Conservation (phyloP, 2,113 vertebrate species). For the Neomonachus schauinslandi region DNA sequence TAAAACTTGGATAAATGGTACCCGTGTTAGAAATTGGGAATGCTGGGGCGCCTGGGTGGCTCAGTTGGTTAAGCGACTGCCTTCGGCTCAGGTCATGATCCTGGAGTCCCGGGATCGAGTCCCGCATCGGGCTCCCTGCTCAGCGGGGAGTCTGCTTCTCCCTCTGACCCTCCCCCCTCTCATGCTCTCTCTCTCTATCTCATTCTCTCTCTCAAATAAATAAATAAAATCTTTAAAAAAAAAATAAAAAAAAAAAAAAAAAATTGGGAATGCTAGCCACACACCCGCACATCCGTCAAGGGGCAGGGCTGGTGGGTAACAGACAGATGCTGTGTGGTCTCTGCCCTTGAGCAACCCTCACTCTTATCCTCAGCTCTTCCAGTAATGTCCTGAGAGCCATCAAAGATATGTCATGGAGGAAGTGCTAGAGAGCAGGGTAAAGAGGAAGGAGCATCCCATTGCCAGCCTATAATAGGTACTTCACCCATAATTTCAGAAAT, state of each 20-base stretch:
- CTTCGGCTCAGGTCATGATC: too few species aligned
- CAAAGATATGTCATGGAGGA: neutral
- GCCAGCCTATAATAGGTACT: neutral
- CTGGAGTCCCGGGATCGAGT: too few species aligned
- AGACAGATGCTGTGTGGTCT: accelerated
- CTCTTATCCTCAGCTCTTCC: neutral
- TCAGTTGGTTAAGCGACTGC: too few species aligned
- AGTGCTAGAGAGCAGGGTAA: neutral
- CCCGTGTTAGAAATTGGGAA: neutral
- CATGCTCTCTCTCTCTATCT: too few species aligned
- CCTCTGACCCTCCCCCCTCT: too few species aligned
- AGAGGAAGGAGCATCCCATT: too few species aligned
- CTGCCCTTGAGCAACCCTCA: neutral
- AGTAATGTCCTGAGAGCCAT: neutral
- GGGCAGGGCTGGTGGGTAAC: neutral
- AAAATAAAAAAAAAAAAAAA: too few species aligned
- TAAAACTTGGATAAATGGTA: neutral
- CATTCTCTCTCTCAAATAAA: too few species aligned
- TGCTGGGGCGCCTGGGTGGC: too few species aligned
- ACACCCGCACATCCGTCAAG: accelerated
- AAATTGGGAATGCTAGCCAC: neutral
- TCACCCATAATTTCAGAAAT: neutral
- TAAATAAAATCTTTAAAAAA: too few species aligned
- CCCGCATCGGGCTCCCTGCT: too few species aligned
- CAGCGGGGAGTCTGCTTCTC: too few species aligned